These are phyloP conservation scores for Ophthalmolycus amberensis DNA, from an alignment of 2,113 vertebrate genomes.

Conservation along the genomic window DNA sequence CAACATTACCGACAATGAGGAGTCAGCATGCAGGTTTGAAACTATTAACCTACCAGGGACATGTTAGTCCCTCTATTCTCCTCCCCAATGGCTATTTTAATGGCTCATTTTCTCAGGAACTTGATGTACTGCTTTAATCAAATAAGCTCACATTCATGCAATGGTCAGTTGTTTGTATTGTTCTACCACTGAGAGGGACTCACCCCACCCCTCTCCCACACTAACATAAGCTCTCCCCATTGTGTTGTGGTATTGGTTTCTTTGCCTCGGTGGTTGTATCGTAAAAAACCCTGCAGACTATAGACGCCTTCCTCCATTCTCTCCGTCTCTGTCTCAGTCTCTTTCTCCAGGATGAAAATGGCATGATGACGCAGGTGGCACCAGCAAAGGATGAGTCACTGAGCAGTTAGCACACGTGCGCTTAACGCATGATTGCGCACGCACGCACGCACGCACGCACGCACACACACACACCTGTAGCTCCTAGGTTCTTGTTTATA, in stretches of 20 bases:
- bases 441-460: conserved; percentile 28
- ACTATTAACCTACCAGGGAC: background rate
- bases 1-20: background rate
- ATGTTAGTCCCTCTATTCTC: background rate
- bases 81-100: background rate
- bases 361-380: conserved; percentile 75
- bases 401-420: conserved; percentile 47
- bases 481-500: conserved; percentile 9
- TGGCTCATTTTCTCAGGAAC: background rate
- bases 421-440: conserved; percentile 3
- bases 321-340: conserved; percentile 43
- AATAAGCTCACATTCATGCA: background rate
- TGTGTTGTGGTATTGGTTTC: conserved; percentile 7
- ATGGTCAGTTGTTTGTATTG: background rate
- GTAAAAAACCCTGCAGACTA: conserved; percentile 28
- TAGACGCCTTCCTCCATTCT: conserved; percentile 33
- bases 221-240: background rate
- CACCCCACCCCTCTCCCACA: background rate
- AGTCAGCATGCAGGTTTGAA: background rate
- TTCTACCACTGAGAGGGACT: background rate
- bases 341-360: conserved; percentile 49
- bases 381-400: conserved; percentile 74
- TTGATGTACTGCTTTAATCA: background rate
- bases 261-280: background rate
- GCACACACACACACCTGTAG: conserved; percentile 13